These are phyloP conservation scores for Xiphias gladius DNA, from an alignment of 2,113 vertebrate species.

Conservation along the genomic window DNA sequence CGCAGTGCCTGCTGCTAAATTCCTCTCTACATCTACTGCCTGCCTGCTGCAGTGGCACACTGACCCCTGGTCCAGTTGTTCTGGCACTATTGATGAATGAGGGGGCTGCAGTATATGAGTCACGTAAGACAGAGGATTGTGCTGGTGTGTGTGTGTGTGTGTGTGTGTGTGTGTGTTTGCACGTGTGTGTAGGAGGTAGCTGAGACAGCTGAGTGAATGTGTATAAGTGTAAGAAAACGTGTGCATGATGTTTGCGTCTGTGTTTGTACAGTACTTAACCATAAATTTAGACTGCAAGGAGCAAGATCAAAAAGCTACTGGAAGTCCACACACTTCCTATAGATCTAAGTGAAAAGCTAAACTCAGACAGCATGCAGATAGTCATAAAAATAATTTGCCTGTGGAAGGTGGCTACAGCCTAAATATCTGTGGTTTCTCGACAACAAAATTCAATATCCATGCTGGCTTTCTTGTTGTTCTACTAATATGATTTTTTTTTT, in stretches of 20 bases:
- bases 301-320: background rate
- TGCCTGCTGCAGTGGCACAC: constrained; percentile 57
- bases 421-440: constrained; percentile 1
- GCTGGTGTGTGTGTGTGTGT: constrained; percentile 21
- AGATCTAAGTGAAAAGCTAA: background rate
- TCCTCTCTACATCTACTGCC: constrained; percentile 57
- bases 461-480: background rate
- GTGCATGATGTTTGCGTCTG: background rate
- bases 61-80: constrained; percentile 73
- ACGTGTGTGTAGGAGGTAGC: constrained; percentile 42
- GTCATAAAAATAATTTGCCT: background rate
- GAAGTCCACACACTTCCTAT: background rate
- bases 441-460: background rate
- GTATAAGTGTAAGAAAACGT: background rate
- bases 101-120: constrained; percentile 66
- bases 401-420: background rate
- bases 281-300: background rate
- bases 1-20: constrained; percentile 67
- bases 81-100: constrained; percentile 75
- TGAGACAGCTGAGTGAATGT: constrained; percentile 9
- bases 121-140: constrained; percentile 44
- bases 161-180: background rate
- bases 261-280: background rate
- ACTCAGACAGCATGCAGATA: background rate
- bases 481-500: background rate